phyloP scores from a whole-genome alignment of 2,113 vertebrate genomes.

The Solea senegalensis region DNA sequence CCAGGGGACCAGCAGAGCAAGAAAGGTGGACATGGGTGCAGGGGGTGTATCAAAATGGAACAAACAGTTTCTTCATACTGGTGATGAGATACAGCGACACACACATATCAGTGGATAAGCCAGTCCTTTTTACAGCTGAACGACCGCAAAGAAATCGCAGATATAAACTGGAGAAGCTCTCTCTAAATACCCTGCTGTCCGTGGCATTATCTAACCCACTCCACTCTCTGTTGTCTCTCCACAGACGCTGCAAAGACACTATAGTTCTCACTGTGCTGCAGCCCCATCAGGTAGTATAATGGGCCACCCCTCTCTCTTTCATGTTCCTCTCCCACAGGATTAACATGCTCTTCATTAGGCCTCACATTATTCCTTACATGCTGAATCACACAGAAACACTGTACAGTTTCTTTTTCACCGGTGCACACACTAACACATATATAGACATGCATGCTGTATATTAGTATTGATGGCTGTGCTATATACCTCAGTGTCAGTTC shows the following conservation, averaged over 20 bases:
- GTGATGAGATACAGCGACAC: slow-evolving; percentile 50
- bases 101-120: slow-evolving; percentile 60
- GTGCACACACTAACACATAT: slow-evolving; percentile 21
- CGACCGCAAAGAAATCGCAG: slow-evolving; percentile 52
- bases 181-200: slow-evolving; percentile 38
- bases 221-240: slow-evolving; percentile 76
- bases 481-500: slow-evolving; percentile 29
- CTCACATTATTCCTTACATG: slow-evolving; percentile 25
- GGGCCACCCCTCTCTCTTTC: slow-evolving; percentile 44
- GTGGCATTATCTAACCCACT: slow-evolving; percentile 67
- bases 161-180: slow-evolving; percentile 58
- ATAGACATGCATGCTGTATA: background rate
- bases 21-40: slow-evolving; percentile 33
- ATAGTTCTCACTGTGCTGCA: slow-evolving; percentile 95
- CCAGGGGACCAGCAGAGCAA: slow-evolving; percentile 36
- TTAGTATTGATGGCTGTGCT: background rate
- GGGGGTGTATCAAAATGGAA: slow-evolving; percentile 35
- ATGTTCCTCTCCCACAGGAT: slow-evolving; percentile 39
- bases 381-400: slow-evolving; percentile 32
- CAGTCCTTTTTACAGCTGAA: slow-evolving; percentile 56
- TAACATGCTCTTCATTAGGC: slow-evolving; percentile 32
- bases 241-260: slow-evolving; percentile 91
- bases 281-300: slow-evolving; percentile 90
- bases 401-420: slow-evolving; percentile 11
- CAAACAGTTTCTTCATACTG: slow-evolving; percentile 35